phyloP scores from a whole-genome alignment of 1,140 invertebrate species.

The Aricia agestis region DNA sequence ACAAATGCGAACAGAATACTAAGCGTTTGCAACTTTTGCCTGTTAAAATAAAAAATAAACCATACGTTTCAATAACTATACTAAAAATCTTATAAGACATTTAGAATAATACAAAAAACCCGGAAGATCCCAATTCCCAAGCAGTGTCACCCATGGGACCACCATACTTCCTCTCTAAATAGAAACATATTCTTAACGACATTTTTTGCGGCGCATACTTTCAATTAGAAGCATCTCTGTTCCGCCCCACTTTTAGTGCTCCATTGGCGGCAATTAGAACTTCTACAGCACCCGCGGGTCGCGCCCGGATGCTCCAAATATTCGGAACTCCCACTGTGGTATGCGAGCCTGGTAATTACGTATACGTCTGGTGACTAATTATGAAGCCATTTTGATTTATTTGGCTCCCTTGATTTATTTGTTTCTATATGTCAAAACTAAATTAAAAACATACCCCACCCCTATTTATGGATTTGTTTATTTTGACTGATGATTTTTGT shows the following conservation, averaged over 20 bases:
- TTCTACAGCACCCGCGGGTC: constrained; percentile 43
- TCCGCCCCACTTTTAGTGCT: constrained; percentile 48
- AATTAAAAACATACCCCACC: neutral
- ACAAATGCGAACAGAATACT: neutral
- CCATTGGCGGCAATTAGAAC: constrained; percentile 39
- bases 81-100: too few relatives aligned
- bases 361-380: constrained; percentile 52
- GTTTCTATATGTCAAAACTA: neutral
- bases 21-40: too few relatives aligned
- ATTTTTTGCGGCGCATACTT: constrained; percentile 40
- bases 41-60: too few relatives aligned
- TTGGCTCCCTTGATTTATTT: neutral
- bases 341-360: constrained; percentile 62
- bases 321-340: constrained; percentile 41
- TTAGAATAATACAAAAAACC: neutral
- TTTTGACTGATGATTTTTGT: neutral
- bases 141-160: constrained; percentile 6
- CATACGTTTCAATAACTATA: too few relatives aligned
- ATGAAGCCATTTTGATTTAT: constrained; percentile 42
- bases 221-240: constrained; percentile 48
- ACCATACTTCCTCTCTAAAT: constrained; percentile 51
- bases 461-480: neutral
- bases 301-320: constrained; percentile 44
- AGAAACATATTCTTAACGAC: constrained; percentile 52
- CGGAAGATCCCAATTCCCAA: neutral